phyloP scores from a whole-genome alignment of 2,888 invertebrate genomes.

The Yponomeuta cagnagella region DNA sequence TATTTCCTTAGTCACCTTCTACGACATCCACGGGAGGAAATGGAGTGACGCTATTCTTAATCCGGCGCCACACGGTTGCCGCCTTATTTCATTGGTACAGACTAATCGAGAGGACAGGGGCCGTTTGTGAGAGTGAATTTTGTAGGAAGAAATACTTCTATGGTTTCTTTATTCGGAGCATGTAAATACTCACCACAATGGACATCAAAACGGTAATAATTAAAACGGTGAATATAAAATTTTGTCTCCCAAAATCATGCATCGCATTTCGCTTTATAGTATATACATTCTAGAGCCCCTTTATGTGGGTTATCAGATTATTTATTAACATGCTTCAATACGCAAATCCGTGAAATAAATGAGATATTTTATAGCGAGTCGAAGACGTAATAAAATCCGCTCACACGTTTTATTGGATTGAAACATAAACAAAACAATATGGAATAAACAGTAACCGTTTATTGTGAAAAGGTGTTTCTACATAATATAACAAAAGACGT shows the following conservation, averaged over 20 bases:
- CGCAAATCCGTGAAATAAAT: not conserved
- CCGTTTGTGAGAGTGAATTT: too few species aligned
- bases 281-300: not conserved
- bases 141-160: too few species aligned
- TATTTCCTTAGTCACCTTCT: too few species aligned
- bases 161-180: too few species aligned
- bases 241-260: not conserved
- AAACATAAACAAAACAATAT: not conserved
- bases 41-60: too few species aligned
- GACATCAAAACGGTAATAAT: not conserved
- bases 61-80: too few species aligned
- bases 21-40: too few species aligned
- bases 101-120: too few species aligned
- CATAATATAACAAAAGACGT: too few species aligned
- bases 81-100: too few species aligned
- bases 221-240: not conserved
- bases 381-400: not conserved
- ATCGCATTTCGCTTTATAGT: not conserved
- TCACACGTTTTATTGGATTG: not conserved
- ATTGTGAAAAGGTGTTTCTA: not conserved
- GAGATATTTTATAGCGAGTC: not conserved
- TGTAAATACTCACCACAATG: not conserved
- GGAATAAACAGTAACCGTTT: not conserved
- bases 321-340: not conserved
- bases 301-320: not conserved